Conservation (phyloP, 2,797 vertebrate genomes). For the Falco naumanni region DNA sequence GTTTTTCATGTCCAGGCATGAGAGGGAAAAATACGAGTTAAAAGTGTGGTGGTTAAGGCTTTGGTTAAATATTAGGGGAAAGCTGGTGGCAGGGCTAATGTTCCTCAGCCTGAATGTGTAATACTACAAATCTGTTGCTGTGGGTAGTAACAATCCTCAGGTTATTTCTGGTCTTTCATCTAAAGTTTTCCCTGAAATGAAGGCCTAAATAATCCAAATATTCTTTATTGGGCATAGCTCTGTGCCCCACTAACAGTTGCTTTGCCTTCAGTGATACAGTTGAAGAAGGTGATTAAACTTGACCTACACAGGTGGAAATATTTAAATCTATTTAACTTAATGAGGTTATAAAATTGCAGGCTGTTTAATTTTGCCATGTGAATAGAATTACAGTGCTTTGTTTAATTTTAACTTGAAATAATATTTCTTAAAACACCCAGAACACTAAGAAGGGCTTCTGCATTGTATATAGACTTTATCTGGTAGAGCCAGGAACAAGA, state of each 20-base stretch:
- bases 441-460: background rate
- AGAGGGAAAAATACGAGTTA: background rate
- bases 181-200: background rate
- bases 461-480: rapidly evolving
- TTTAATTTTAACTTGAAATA: background rate
- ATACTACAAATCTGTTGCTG: rapidly evolving
- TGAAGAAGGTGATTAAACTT: background rate
- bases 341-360: background rate
- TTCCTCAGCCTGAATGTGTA: background rate
- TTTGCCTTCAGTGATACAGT: background rate
- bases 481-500: background rate
- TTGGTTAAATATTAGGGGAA: background rate
- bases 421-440: background rate
- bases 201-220: background rate
- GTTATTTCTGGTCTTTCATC: background rate
- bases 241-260: background rate
- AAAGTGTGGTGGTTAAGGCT: background rate
- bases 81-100: background rate
- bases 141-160: background rate
- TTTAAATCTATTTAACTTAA: background rate
- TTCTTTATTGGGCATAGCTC: background rate
- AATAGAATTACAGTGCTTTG: background rate
- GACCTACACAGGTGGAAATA: background rate
- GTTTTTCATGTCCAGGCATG: rapidly evolving
- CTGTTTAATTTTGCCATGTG: background rate